These are phyloP conservation scores for Hylaeus anthracinus DNA, from an alignment of 1,140 invertebrate genomes.

Conservation along the genomic window DNA sequence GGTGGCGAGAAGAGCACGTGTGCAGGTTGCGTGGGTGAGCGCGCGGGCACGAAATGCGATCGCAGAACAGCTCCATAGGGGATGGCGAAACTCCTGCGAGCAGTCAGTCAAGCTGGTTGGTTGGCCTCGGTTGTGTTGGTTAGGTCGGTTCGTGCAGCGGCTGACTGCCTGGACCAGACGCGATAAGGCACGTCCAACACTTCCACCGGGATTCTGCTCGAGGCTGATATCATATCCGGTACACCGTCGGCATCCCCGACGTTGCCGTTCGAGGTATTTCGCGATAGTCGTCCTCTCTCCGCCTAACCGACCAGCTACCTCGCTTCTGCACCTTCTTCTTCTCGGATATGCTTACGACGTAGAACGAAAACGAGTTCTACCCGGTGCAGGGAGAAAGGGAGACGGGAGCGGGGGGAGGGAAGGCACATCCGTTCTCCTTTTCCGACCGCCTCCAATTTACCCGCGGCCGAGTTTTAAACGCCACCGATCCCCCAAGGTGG, in stretches of 20 bases:
- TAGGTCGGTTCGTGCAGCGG: slow-evolving; percentile 63
- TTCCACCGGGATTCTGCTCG: slow-evolving; percentile 73
- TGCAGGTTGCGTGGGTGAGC: neutral
- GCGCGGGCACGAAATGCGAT: slow-evolving; percentile 7
- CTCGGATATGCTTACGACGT: slow-evolving; percentile 62
- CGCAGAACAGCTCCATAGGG: slow-evolving; percentile 38
- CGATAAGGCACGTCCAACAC: slow-evolving; percentile 79
- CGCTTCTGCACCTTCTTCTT: slow-evolving; percentile 16
- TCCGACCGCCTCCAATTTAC: neutral
- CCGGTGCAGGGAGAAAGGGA: neutral
- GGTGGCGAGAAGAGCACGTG: slow-evolving; percentile 10
- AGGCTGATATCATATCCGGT: slow-evolving; percentile 76
- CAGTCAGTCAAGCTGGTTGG: slow-evolving; percentile 65
- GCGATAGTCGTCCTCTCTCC: slow-evolving; percentile 62
- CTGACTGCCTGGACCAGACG: slow-evolving; percentile 75
- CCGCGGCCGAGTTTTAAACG: slow-evolving; percentile 21
- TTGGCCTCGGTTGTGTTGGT: slow-evolving; percentile 58
- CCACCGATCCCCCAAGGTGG: slow-evolving; percentile 10
- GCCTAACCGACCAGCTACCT: slow-evolving; percentile 11
- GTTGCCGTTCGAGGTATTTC: slow-evolving; percentile 65
- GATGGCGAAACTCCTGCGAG: slow-evolving; percentile 62
- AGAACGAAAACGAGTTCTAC: slow-evolving; percentile 11
- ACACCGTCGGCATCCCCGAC: slow-evolving; percentile 55
- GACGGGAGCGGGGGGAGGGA: neutral
- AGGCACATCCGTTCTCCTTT: slow-evolving; percentile 19